Evolutionary conservation across 2,113 vertebrate genomes (phyloP).

Genomic region (Orientallactaga bullata): DNA sequence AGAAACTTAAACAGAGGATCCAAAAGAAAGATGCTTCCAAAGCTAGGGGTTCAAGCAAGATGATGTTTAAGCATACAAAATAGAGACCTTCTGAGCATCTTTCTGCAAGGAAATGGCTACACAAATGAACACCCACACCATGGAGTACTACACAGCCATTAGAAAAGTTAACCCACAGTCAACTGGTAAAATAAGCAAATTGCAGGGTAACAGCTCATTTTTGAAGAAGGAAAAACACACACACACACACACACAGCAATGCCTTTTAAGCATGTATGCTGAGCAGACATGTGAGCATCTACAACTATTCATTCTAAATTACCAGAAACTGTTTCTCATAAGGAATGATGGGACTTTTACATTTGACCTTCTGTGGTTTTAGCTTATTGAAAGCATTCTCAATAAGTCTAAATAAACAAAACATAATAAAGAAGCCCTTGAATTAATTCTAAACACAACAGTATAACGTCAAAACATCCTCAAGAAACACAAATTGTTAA

Average conservation of each 20-base stretch:
- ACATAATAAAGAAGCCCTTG: neutral
- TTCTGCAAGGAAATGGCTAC: neutral
- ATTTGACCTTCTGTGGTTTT: constrained; percentile 1
- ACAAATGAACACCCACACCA: neutral
- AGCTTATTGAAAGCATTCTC: constrained; percentile 28
- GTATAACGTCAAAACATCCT: neutral
- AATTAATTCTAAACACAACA: constrained; percentile 7
- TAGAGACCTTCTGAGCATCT: neutral
- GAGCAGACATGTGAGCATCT: neutral
- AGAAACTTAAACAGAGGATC: neutral
- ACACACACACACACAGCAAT: neutral
- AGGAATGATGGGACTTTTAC: neutral
- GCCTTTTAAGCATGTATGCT: neutral
- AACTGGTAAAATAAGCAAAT: constrained; percentile 7
- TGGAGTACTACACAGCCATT: neutral
- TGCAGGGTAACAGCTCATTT: neutral
- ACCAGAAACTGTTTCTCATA: neutral
- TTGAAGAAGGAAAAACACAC: neutral
- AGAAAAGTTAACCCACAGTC: neutral
- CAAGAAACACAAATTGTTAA: neutral
- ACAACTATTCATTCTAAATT: constrained; percentile 1
- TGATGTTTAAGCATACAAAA: neutral
- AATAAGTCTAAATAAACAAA: constrained; percentile 32
- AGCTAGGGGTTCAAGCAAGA: neutral
- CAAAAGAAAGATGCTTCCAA: neutral